Conservation (phyloP, 2,113 vertebrate genomes). For the Corythaixoides concolor region DNA sequence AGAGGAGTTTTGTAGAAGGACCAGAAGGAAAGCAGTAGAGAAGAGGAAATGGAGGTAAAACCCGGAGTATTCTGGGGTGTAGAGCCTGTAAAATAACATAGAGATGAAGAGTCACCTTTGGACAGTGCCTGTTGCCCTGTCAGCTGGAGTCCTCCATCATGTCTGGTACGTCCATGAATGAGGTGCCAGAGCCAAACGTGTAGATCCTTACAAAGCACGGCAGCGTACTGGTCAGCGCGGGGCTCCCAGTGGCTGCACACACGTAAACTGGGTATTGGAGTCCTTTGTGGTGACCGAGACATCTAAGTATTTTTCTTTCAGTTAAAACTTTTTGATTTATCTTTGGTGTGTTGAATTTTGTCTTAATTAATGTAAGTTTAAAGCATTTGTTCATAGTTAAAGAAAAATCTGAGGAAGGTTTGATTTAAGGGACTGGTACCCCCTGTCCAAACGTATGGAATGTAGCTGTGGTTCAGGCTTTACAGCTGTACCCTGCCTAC, state of each 20-base stretch:
- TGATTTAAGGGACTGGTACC: background rate
- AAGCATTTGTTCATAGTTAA: background rate
- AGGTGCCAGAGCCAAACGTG: background rate
- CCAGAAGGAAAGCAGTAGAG: no score
- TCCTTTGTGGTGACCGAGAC: background rate
- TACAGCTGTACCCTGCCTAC: background rate
- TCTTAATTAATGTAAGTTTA: background rate
- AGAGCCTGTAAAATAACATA: background rate
- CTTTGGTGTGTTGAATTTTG: background rate
- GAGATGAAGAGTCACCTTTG: no score
- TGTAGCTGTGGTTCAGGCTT: background rate
- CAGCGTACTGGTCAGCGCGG: fast-evolving
- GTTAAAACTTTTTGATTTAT: background rate
- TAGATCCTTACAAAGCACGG: background rate
- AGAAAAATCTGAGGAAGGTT: background rate
- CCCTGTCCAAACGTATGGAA: fast-evolving
- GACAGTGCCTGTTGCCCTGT: background rate
- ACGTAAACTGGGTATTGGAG: fast-evolving
- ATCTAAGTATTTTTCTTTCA: background rate
- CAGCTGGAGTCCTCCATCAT: background rate
- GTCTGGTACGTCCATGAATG: fast-evolving
- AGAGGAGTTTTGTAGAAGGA: background rate
- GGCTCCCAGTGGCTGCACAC: background rate
- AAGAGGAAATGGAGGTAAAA: background rate
- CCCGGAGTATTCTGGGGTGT: fast-evolving